A percentile compares a stretch with the other conserved stretches of the same genome.
These are phyloP conservation scores for Calephelis nemesis DNA, from an alignment of 1,140 invertebrate genomes.

Conservation along the genomic window DNA sequence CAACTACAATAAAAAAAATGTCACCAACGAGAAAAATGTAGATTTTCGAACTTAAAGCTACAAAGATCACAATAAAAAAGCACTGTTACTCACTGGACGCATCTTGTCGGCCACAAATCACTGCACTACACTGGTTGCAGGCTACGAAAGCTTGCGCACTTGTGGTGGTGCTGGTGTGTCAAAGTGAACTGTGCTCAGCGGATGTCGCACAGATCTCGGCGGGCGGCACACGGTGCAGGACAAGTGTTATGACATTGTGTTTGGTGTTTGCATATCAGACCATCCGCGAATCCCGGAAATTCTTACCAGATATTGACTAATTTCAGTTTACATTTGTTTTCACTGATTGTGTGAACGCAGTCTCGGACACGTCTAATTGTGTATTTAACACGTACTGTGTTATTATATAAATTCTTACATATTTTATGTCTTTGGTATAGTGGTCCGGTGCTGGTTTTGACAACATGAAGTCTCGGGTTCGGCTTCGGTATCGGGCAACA, in stretches of 20 bases:
- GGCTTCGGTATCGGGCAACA: too few relatives aligned
- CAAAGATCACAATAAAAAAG: conserved; percentile 28
- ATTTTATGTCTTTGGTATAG: too few relatives aligned
- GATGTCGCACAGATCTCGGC: conserved; percentile 1
- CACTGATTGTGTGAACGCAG: background rate
- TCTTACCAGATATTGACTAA: conserved; percentile 6
- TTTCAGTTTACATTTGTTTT: conserved; percentile 14
- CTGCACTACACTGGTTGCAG: conserved; percentile 34
- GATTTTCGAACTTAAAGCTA: background rate
- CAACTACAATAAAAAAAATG: too few relatives aligned
- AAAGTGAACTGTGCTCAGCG: conserved; percentile 32
- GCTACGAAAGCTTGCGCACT: conserved; percentile 34
- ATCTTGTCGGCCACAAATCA: conserved; percentile 41
- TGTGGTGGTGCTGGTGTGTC: conserved; percentile 34
- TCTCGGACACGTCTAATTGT: background rate
- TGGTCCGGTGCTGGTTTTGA: too few relatives aligned
- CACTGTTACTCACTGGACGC: conserved; percentile 62
- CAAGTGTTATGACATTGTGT: conserved; percentile 14
- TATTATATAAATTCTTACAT: background rate
- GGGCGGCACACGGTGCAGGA: background rate
- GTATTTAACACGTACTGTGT: too few relatives aligned
- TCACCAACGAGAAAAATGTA: background rate
- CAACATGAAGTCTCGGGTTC: too few relatives aligned
- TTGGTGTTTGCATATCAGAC: conserved; percentile 10
- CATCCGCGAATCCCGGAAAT: conserved; percentile 23